These are phyloP conservation scores for Melangyna quadrimaculata DNA, from an alignment of 2,888 invertebrate genomes.

Conservation along the genomic window DNA sequence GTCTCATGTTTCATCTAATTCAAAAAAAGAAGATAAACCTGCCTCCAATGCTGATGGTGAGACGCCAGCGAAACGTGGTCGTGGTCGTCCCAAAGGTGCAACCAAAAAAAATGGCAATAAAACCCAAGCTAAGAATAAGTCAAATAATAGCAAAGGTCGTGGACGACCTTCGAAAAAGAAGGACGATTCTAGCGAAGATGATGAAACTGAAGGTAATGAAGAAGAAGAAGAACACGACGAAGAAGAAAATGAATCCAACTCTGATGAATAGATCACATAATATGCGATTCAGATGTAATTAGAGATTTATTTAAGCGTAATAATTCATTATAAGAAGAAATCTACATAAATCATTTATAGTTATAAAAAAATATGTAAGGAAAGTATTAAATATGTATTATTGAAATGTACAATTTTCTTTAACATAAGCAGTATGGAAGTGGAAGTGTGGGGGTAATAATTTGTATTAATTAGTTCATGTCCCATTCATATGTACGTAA, in stretches of 20 bases:
- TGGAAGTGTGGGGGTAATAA: neutral
- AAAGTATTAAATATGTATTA: conserved; percentile 32
- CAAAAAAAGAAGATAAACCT: conserved; percentile 82
- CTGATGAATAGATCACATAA: conserved; percentile 70
- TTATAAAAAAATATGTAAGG: neutral
- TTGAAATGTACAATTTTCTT: conserved; percentile 27
- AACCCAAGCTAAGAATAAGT: conserved; percentile 65
- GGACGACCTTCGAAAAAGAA: conserved; percentile 73
- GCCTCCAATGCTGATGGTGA: conserved; percentile 83
- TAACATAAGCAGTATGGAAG: neutral
- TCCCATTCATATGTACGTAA: neutral
- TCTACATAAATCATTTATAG: conserved; percentile 52
- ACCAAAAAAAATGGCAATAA: conserved; percentile 82
- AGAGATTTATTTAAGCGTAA: conserved; percentile 26
- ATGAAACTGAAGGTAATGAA: conserved; percentile 71
- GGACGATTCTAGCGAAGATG: conserved; percentile 73
- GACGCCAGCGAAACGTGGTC: conserved; percentile 83
- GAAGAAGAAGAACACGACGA: conserved; percentile 73
- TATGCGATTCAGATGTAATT: conserved; percentile 15
- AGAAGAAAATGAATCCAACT: conserved; percentile 73
- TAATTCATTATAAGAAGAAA: conserved; percentile 43
- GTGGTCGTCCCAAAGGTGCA: conserved; percentile 83
- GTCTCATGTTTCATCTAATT: conserved; percentile 78
- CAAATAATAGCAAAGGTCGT: conserved; percentile 67
- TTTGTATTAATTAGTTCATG: conserved; percentile 18